phyloP scores from a whole-genome alignment of 2,888 invertebrate genomes.

The Arrhopalites spinosus region DNA sequence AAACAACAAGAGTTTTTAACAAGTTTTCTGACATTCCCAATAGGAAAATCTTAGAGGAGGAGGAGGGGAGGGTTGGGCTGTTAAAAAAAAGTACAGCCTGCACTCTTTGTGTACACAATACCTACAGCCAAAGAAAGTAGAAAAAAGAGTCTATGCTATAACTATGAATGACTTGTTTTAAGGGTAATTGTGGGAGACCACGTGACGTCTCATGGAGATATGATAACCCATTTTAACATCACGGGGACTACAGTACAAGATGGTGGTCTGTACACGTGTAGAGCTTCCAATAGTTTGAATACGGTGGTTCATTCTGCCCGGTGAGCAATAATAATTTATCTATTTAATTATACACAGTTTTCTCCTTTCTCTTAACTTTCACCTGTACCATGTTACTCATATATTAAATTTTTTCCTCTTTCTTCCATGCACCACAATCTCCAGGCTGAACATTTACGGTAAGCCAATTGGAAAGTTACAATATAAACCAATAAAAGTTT shows the following conservation, averaged over 20 bases:
- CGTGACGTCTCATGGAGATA: constrained; percentile 53
- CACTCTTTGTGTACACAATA: too few relatives aligned
- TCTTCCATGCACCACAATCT: constrained; percentile 26
- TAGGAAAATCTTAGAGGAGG: not conserved
- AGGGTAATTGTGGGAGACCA: constrained; percentile 54
- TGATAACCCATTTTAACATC: constrained; percentile 54
- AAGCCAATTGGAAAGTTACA: constrained; percentile 38
- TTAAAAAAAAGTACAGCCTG: too few relatives aligned
- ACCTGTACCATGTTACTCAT: not conserved
- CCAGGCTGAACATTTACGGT: constrained; percentile 62
- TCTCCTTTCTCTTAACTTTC: not conserved
- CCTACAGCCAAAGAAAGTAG: too few relatives aligned
- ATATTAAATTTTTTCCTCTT: constrained; percentile 46
- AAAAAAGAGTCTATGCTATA: not conserved
- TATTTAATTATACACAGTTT: constrained; percentile 1
- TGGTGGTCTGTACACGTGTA: constrained; percentile 61
- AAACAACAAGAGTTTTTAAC: not conserved
- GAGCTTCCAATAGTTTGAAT: constrained; percentile 57
- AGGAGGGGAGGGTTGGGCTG: too few relatives aligned
- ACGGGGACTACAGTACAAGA: constrained; percentile 57
- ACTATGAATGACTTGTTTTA: not conserved
- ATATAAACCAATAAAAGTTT: too few relatives aligned
- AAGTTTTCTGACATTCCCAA: not conserved
- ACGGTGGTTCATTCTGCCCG: constrained; percentile 35
- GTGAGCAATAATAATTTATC: too few relatives aligned